Base-by-base conservation (phyloP, 1,140 invertebrate genomes). In the Papilio polytes region DNA sequence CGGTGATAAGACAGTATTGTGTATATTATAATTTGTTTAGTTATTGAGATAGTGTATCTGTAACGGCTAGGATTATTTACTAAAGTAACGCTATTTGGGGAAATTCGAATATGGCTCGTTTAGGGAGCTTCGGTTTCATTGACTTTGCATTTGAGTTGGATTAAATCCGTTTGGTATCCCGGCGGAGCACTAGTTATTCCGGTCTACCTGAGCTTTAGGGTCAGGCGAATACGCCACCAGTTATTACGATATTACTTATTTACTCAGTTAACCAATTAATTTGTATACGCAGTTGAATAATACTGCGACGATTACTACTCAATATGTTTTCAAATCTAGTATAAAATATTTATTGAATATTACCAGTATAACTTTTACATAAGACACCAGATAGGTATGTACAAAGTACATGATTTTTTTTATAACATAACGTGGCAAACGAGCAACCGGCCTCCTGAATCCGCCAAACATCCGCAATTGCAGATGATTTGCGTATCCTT, bases 121-220 rank as follows among this genome's bases (percentile, higher is more conserved):
- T 66, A 78, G 56, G 59, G 74, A 78, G 77, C 56, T 78, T 66
- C 77, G 77, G 77, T 76, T 76, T 76, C 74, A 76, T 76, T 76
- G 59, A 78, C 77, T 78, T 78, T 78, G 77, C 26, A 78, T 78
- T 78, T 78, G 77, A 78, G 77, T 78, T 63, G 59, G 77, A 78
- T 66, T 78, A 78, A 78, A 78, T 78, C 77, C 56, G 77, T 10
- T 78, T 63, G 56, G 36, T 78, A 78, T 78, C 77, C 77, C 77
- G 44, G 15, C 56, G 77, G 59, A 78, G 10, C 59, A 66, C 77
- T 78, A 78, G 41, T 78, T 78, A 78, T 78, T 78, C 77, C 77
- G 77, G 56, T 78, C 77, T 78, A 78, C 77, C 77, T 78, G 56
- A 78, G 77, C 77, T 63, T 48, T 78, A 46, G 59, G 77, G 59